These are phyloP conservation scores for Laticauda laticaudata DNA, from an alignment of 2,113 vertebrate species.

Conservation along the genomic window DNA sequence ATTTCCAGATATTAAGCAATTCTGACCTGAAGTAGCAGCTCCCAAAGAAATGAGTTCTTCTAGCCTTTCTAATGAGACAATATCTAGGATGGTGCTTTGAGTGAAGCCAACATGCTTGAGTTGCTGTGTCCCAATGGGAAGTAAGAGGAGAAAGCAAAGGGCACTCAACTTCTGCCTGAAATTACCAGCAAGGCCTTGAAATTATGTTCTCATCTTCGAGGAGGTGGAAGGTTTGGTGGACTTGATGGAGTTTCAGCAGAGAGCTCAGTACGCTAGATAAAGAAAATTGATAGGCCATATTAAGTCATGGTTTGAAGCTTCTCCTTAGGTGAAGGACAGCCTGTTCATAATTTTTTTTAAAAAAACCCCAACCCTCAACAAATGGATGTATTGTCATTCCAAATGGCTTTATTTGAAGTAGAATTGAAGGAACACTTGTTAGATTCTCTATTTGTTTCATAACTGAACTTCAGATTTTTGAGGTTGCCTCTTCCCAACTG, in stretches of 20 bases:
- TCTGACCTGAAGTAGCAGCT: neutral
- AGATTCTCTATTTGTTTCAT: neutral
- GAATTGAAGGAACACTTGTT: conserved; percentile 24
- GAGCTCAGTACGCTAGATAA: neutral
- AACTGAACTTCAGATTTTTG: conserved; percentile 45
- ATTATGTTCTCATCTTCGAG: neutral
- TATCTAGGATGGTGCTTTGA: neutral
- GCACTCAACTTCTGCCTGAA: neutral
- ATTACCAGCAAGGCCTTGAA: neutral
- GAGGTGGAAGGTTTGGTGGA: neutral
- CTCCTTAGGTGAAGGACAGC: neutral
- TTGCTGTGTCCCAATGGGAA: neutral
- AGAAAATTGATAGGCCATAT: neutral
- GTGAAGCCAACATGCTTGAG: neutral
- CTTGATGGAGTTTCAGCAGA: neutral
- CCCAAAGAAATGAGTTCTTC: neutral
- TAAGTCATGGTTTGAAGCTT: neutral
- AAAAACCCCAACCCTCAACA: neutral
- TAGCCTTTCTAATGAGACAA: neutral
- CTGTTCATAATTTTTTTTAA: neutral
- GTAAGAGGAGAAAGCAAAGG: neutral
- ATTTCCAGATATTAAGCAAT: neutral
- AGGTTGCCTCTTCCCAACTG: conserved; percentile 26
- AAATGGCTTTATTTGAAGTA: conserved; percentile 21
- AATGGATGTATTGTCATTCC: neutral